Evolutionary conservation across 2,797 vertebrate genomes (phyloP).

Genomic region (Harpagifer antarcticus): DNA sequence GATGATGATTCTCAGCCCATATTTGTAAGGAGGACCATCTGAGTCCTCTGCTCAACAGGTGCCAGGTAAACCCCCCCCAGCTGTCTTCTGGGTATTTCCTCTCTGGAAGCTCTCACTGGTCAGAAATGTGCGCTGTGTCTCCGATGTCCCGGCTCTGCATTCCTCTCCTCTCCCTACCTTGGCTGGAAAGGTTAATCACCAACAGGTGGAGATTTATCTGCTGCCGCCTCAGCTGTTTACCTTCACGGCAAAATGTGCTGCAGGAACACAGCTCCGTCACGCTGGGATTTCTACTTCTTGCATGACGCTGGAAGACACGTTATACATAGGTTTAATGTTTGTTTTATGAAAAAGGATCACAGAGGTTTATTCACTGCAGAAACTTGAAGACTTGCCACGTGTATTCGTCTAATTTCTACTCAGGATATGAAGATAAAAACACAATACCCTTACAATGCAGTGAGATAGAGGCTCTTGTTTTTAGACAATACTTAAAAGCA

Average conservation of each 20-base stretch:
- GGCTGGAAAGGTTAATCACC: conserved; percentile 76
- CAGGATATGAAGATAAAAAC: too few relatives aligned
- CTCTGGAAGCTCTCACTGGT: conserved; percentile 45
- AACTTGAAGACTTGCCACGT: too few relatives aligned
- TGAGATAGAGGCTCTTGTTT: too few relatives aligned
- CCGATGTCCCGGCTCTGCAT: conserved; percentile 57
- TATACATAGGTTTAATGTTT: background rate
- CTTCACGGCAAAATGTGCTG: conserved; percentile 62
- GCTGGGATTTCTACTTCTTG: conserved; percentile 32
- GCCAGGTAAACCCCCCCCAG: conserved; percentile 78
- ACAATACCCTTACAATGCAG: too few relatives aligned
- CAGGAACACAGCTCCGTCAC: conserved; percentile 52
- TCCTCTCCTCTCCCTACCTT: conserved; percentile 70
- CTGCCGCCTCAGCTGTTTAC: conserved; percentile 73
- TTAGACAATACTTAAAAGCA: too few relatives aligned
- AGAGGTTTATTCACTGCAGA: too few relatives aligned
- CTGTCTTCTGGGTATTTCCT: conserved; percentile 70
- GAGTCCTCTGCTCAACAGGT: conserved; percentile 71
- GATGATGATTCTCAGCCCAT: conserved; percentile 43
- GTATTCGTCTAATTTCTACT: too few relatives aligned
- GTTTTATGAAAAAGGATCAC: too few relatives aligned
- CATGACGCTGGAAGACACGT: background rate
- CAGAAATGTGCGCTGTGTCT: conserved; percentile 61
- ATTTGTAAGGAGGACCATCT: conserved; percentile 28
- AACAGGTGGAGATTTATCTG: conserved; percentile 80